Evolutionary conservation across 2,888 invertebrate species (phyloP).

Genomic region (Rhingia rostrata): DNA sequence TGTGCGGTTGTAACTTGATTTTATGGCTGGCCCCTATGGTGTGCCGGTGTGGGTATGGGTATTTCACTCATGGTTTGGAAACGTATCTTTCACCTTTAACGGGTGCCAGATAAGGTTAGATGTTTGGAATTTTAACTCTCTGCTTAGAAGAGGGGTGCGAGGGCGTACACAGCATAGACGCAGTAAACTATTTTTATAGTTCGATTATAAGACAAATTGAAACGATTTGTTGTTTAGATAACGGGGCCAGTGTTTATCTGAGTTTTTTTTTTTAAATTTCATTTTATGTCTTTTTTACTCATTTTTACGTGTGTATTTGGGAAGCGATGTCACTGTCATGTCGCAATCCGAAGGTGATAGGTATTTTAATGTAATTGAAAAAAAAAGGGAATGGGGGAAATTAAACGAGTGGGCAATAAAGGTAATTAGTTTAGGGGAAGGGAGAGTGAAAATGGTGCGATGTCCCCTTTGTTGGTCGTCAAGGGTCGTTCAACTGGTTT

Average conservation of each 20-base stretch:
- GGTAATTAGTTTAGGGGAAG: slow-evolving; percentile 43
- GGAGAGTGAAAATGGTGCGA: slow-evolving; percentile 3
- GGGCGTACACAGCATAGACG: slow-evolving; percentile 11
- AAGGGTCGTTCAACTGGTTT: slow-evolving; percentile 1
- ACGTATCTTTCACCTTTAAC: slow-evolving; percentile 29
- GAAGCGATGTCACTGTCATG: slow-evolving; percentile 38
- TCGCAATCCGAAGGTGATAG: slow-evolving; percentile 55
- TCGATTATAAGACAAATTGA: slow-evolving; percentile 64
- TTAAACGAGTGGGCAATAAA: slow-evolving; percentile 62
- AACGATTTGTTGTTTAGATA: slow-evolving; percentile 69
- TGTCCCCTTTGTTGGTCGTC: background rate
- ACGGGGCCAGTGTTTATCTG: slow-evolving; percentile 31
- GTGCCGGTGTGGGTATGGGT: background rate
- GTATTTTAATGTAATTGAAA: slow-evolving; percentile 58
- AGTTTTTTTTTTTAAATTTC: slow-evolving; percentile 3
- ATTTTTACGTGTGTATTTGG: background rate
- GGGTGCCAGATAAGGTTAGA: slow-evolving; percentile 24
- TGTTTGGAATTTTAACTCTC: slow-evolving; percentile 40
- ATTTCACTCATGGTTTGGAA: background rate
- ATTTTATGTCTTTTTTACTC: background rate
- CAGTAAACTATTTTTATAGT: slow-evolving; percentile 61
- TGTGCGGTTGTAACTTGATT: slow-evolving; percentile 33
- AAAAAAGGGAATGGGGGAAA: slow-evolving; percentile 19
- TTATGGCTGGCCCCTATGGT: background rate
- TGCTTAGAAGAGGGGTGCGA: slow-evolving; percentile 13